These are phyloP conservation scores for Celastrina argiolus DNA, from an alignment of 2,888 invertebrate genomes.

Conservation along the genomic window DNA sequence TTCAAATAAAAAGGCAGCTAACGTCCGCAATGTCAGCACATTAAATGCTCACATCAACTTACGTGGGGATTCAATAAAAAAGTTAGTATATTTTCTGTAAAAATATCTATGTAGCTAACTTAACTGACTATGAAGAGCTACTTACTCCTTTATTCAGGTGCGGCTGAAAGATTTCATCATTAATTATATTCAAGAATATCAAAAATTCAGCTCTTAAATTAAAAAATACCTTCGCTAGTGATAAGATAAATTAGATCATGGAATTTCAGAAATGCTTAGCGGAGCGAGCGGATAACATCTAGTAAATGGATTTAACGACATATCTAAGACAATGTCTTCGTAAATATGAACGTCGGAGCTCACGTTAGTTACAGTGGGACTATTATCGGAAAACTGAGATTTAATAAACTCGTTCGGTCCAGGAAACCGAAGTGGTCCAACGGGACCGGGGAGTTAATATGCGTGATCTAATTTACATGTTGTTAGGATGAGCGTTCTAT, in stretches of 20 bases:
- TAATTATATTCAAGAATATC: too few species aligned
- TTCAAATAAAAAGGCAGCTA: too few species aligned
- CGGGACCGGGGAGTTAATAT: conserved; percentile 52
- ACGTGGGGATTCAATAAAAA: too few species aligned
- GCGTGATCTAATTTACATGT: conserved; percentile 51
- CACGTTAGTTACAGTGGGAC: neutral
- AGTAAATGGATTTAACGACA: conserved; percentile 5
- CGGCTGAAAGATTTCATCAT: too few species aligned
- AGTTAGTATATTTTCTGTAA: too few species aligned
- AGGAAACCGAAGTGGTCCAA: conserved; percentile 52
- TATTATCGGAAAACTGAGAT: conserved; percentile 18
- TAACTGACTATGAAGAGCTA: too few species aligned
- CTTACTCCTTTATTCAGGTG: too few species aligned
- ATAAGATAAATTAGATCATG: conserved; percentile 11
- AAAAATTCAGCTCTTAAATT: too few species aligned
- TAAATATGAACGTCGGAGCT: conserved; percentile 2
- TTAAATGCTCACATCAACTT: too few species aligned
- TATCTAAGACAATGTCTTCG: conserved; percentile 6
- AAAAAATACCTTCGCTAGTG: too few species aligned
- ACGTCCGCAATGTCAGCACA: too few species aligned
- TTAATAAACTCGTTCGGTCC: conserved; percentile 35
- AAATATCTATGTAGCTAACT: too few species aligned
- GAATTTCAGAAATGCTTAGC: neutral
- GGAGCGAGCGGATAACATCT: conserved; percentile 2
- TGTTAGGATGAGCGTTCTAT: conserved; percentile 43